Conservation (phyloP, 2,797 vertebrate genomes). For the Manis crassicaudata region DNA sequence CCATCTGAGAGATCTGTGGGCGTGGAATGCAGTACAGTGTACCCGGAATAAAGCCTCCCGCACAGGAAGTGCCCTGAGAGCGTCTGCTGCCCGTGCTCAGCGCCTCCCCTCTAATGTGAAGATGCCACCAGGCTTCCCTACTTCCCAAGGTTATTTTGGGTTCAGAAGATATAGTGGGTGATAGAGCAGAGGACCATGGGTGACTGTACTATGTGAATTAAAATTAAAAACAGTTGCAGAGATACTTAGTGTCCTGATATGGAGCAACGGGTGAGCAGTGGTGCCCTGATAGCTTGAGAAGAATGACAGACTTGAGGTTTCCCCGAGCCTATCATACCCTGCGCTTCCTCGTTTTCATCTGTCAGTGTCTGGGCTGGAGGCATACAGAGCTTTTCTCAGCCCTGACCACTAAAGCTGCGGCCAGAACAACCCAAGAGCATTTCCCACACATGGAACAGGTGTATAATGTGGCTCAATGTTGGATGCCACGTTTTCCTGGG, state of each 20-base stretch:
- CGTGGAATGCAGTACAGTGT: neutral
- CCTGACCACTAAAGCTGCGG: neutral
- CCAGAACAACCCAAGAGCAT: neutral
- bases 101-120: neutral
- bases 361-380: neutral
- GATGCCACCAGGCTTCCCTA: neutral
- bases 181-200: neutral
- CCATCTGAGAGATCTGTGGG: neutral
- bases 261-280: neutral
- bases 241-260: neutral
- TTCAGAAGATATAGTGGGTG: neutral
- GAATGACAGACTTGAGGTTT: neutral
- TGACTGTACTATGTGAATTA: neutral
- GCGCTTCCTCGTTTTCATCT: neutral
- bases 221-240: neutral
- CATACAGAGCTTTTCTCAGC: neutral
- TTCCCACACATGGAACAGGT: neutral
- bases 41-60: neutral
- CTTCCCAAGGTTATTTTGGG: neutral
- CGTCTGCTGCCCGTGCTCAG: neutral
- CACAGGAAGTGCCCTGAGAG: neutral
- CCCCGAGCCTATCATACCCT: rapidly evolving
- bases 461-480: neutral
- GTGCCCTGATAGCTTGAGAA: neutral
- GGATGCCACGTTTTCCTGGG: neutral